Evolutionary conservation across 2,888 invertebrate species (phyloP).

Genomic region (Nebria brevicollis): DNA sequence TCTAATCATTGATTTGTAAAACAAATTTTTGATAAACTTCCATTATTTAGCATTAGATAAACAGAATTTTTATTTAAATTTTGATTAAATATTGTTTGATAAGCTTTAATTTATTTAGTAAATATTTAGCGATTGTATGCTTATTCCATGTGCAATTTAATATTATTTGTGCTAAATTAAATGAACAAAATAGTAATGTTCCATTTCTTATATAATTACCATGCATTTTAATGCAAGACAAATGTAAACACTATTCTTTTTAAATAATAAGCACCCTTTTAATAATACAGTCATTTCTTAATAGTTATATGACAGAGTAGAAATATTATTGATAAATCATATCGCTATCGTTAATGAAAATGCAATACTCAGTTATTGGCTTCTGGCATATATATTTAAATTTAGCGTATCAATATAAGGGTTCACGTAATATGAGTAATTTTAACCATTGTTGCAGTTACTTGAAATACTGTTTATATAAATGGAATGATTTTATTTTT

Average conservation of each 20-base stretch:
- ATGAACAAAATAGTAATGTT: neutral
- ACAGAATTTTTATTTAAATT: too few relatives aligned
- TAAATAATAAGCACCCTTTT: conserved; percentile 41
- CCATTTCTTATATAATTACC: conserved; percentile 16
- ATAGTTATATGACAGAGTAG: conserved; percentile 5
- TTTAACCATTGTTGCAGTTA: neutral
- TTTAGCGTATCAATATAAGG: neutral
- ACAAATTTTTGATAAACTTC: too few relatives aligned
- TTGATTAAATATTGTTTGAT: too few relatives aligned
- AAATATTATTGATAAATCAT: neutral
- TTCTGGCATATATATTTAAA: neutral
- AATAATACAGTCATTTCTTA: conserved; percentile 36
- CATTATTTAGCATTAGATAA: too few relatives aligned
- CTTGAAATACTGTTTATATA: conserved; percentile 2
- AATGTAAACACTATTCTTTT: conserved; percentile 32
- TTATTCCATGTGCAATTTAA: conserved; percentile 4
- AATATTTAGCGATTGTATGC: too few relatives aligned
- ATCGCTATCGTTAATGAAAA: neutral
- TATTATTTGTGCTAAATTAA: conserved; percentile 15
- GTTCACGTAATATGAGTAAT: neutral
- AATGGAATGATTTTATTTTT: conserved; percentile 22
- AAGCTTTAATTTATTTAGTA: too few relatives aligned
- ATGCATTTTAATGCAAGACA: conserved; percentile 29
- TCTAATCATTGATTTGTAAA: neutral
- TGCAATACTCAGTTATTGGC: neutral